phyloP scores from a whole-genome alignment of 2,113 vertebrate species.

The Ammodytes marinus region DNA sequence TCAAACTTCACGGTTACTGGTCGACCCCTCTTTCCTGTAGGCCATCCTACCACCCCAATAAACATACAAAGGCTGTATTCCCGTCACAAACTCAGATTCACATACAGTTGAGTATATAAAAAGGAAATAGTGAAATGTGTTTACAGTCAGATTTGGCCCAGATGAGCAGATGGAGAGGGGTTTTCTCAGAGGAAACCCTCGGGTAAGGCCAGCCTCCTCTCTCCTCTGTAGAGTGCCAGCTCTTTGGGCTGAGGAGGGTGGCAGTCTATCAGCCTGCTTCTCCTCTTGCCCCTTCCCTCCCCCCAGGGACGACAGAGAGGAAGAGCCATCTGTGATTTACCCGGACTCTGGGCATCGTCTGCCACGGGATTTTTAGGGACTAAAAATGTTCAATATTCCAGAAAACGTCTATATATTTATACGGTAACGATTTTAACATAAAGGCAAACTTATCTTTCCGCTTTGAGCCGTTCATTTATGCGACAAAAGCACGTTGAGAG shows the following conservation, averaged over 20 bases:
- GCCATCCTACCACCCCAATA: no score
- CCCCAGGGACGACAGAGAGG: conserved; percentile 44
- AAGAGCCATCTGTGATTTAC: conserved; percentile 73
- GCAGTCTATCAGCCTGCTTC: conserved; percentile 57
- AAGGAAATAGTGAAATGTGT: conserved; percentile 44
- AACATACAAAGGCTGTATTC: neutral
- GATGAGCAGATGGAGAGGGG: conserved; percentile 74
- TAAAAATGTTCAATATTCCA: conserved; percentile 23
- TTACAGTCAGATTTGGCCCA: conserved; percentile 64
- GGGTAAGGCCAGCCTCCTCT: conserved; percentile 53
- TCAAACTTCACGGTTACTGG: no score
- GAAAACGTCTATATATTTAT: conserved; percentile 12
- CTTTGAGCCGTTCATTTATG: no score
- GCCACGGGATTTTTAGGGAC: conserved; percentile 5
- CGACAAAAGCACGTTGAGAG: no score
- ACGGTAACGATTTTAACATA: no score
- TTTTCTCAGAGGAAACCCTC: conserved; percentile 55
- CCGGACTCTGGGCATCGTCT: conserved; percentile 44
- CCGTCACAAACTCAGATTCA: neutral
- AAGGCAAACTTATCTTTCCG: no score
- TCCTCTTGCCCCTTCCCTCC: conserved; percentile 26
- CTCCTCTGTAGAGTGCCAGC: conserved; percentile 59
- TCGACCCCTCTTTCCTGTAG: no score
- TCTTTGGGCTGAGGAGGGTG: conserved; percentile 69
- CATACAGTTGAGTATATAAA: conserved; percentile 2